These are phyloP conservation scores for Poeciliopsis paucimaculata DNA, from an alignment of 2,797 vertebrate species.

Conservation along the genomic window DNA sequence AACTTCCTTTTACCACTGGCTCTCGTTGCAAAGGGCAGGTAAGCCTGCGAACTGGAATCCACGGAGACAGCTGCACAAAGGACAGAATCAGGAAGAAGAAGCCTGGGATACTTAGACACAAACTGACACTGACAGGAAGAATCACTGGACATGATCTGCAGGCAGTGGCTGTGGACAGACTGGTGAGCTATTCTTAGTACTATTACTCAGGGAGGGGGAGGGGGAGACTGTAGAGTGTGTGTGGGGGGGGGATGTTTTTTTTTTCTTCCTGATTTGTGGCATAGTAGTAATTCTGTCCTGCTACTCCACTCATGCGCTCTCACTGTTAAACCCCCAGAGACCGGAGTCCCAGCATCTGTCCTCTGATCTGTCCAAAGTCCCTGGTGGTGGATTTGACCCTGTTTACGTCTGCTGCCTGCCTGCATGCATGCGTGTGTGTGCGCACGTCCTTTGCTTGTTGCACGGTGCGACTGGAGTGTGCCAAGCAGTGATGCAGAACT, in stretches of 20 bases:
- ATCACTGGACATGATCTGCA: constrained; percentile 74
- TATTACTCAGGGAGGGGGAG: constrained; percentile 63
- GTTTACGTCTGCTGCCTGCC: constrained; percentile 25
- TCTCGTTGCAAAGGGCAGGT: constrained; percentile 64
- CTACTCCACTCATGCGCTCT: constrained; percentile 70
- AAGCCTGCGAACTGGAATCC: constrained; percentile 38
- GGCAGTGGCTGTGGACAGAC: constrained; percentile 76
- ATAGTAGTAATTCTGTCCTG: constrained; percentile 76
- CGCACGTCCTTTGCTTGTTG: constrained; percentile 33
- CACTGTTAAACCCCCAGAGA: constrained; percentile 63
- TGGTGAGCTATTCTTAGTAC: constrained; percentile 80
- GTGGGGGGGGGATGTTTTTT: constrained; percentile 28
- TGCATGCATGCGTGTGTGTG: constrained; percentile 12
- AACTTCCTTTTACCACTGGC: constrained; percentile 73
- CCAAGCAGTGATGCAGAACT: constrained; percentile 75
- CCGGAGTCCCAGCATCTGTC: constrained; percentile 62
- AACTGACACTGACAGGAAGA: constrained; percentile 61
- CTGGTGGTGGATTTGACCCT: constrained; percentile 39
- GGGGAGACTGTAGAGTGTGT: not conserved
- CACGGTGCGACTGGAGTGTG: constrained; percentile 47
- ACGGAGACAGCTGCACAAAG: constrained; percentile 66
- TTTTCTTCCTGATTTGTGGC: constrained; percentile 74
- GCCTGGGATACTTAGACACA: constrained; percentile 45
- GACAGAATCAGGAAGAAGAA: constrained; percentile 73
- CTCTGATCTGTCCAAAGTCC: constrained; percentile 60